Conservation (phyloP, 1,140 invertebrate species). For the Doryteuthis pealeii region DNA sequence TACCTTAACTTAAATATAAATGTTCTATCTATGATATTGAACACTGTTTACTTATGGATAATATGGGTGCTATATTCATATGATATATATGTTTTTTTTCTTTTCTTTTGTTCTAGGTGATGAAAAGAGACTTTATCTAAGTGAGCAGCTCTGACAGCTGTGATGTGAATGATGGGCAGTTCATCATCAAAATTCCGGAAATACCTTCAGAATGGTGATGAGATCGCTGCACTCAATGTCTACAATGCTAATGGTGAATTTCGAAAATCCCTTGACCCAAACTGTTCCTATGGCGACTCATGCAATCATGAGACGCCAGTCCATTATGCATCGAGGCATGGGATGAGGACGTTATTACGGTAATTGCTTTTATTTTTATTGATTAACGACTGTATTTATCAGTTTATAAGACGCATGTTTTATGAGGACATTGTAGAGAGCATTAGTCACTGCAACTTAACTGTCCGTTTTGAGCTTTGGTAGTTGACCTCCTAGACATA, state of each 20-base stretch:
- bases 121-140: not conserved
- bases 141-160: not conserved
- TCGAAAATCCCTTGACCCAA: conserved; percentile 70
- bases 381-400: not conserved
- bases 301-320: conserved; percentile 72
- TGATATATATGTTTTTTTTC: no score
- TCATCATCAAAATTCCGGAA: conserved; percentile 73
- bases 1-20: no score
- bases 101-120: not conserved
- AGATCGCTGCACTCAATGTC: conserved; percentile 71
- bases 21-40: no score
- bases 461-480: no score
- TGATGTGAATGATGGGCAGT: conserved; percentile 66
- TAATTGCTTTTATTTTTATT: conserved; percentile 34
- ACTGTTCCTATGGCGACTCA: conserved; percentile 71
- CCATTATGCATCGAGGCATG: conserved; percentile 71
- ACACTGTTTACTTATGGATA: no score
- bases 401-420: no score
- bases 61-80: no score
- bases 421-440: no score
- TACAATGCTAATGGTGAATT: conserved; percentile 69
- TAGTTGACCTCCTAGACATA: no score
- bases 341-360: conserved; percentile 70
- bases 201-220: conserved; percentile 73
- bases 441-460: no score